phyloP scores from a whole-genome alignment of 2,888 invertebrate species.

The Mesorhabditis spiculigera region DNA sequence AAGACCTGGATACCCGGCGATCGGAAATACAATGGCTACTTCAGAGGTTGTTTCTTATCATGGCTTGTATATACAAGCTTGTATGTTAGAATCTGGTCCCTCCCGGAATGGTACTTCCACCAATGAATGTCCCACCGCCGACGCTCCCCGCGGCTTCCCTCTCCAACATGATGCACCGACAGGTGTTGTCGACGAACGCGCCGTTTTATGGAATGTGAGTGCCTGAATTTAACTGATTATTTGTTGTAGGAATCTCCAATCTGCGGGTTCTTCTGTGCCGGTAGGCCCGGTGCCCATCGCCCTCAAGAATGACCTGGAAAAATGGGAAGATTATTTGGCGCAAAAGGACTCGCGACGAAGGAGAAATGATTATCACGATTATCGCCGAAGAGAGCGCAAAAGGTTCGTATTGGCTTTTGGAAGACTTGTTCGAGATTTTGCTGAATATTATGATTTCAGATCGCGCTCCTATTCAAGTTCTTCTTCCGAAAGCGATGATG shows the following conservation, averaged over 20 bases:
- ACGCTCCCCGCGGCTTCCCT: background rate
- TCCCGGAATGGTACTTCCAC: background rate
- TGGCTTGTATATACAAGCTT: background rate
- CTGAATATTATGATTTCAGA: no score
- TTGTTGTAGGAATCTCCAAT: background rate
- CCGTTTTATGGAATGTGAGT: background rate
- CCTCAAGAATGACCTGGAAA: conserved; percentile 3
- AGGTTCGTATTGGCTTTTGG: background rate
- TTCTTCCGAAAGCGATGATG: background rate
- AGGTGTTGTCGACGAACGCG: no score
- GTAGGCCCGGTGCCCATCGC: background rate
- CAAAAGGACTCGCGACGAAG: conserved; percentile 10
- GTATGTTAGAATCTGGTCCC: background rate
- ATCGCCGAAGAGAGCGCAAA: conserved; percentile 9
- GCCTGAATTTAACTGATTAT: background rate
- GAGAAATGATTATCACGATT: background rate
- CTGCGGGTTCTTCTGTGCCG: background rate
- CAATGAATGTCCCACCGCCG: conserved; percentile 6
- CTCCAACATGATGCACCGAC: no score
- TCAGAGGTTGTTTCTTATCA: background rate
- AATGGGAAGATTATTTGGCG: conserved; percentile 16
- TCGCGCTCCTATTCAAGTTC: background rate
- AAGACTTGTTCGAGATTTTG: no score
- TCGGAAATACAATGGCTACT: background rate
- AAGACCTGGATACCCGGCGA: background rate